Base-by-base conservation (phyloP, 2,888 invertebrate species). In the Parnassius mnemosyne region DNA sequence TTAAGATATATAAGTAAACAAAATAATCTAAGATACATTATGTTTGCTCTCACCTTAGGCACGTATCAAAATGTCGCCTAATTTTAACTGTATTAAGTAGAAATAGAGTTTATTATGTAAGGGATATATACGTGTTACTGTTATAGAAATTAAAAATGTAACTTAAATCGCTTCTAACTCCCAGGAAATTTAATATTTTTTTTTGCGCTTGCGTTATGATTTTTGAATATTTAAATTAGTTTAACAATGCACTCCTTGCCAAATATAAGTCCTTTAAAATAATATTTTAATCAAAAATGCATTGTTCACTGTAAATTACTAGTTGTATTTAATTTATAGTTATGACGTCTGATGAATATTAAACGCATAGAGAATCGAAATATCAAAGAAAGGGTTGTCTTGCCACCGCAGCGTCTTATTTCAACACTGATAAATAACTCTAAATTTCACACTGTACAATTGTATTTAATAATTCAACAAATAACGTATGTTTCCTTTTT, bases 361-460 rank as follows among this genome's bases (percentile, higher is more conserved):
- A 78, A 77, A 77, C 74, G 75, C 66, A 70, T 70, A 70, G 72
- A 61, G 62, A 67, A 67, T 68, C 52, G 60, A 57, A 62, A 65
- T 61, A 58, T 60, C 63, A 60, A 60, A 57, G 58, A 68, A 78
- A 73, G 73, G 76, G 75, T 74, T 73, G 61, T 66, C 67, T 68
- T 71, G 63, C 69, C 68, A 71, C 70, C 71, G 71, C 71, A 72
- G 72, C 68, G 67, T 76, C 75, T 74, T 76, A 77, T 78, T 80
- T 75, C 77, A 77, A 75, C 76, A 77, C 72, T 71, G 71, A 75
- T 73, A 70, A 75, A 77, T 75, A 74, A 72, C 69, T 71, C 69
- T 57, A 46, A 59, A 67, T 16, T 44, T 49, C 9, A 41, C 46
- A 57, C 47, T 64, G 49, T 50, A 61, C 49, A 61, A 44, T 53